Evolutionary conservation across 2,888 invertebrate species (phyloP), one percentile per base, ranked within the genome.

Genomic region (Atrina japonica): DNA sequence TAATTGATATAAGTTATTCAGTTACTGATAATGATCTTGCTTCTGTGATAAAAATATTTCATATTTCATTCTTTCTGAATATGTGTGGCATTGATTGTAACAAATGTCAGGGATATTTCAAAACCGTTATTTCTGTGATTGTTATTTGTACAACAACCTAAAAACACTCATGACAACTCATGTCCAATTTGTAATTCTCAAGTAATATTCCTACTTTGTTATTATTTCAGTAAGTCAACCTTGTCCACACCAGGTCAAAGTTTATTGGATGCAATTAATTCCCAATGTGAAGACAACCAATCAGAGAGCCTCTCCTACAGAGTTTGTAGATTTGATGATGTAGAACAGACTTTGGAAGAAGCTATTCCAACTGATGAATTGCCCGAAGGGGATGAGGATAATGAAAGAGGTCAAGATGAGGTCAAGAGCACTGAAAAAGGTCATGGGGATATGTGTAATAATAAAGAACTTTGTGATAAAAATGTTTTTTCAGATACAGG

Each of bases 241-340:
- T 43, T 72, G 21, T 67, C 70, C n/a, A 53, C 66, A 11, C 71
- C 71, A 23, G 27, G 56, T 21, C 60, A 63, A 47, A 72, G 71
- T 52, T 47, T 72, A 16, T 52, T 72, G 25, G 71, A 60, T 11
- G 66, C 64, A 14, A 66, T 72, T 18, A 60, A 72, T 55, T 63
- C 66, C 0, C 45, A 52, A 16, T 35, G 35, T 35, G 45, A 49
- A 25, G 63, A 47, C 14, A 58, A 52, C 49, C 16, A 72, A 65
- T 29, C 60, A 58, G 64, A 69, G 41, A 49, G 43, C 27, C 16
- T 69, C 18, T 50, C 55, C 18, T 56, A 43, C 9, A 35, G 78
- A 66, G 66, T 79, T 7, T 74, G 66, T 56, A 16, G 77, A 29
- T 40, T 47, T 11, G 76, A 80, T n/a, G 78, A 79, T 68, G 69